These are phyloP conservation scores for Malacosoma neustria DNA, from an alignment of 2,888 invertebrate genomes.

Conservation along the genomic window DNA sequence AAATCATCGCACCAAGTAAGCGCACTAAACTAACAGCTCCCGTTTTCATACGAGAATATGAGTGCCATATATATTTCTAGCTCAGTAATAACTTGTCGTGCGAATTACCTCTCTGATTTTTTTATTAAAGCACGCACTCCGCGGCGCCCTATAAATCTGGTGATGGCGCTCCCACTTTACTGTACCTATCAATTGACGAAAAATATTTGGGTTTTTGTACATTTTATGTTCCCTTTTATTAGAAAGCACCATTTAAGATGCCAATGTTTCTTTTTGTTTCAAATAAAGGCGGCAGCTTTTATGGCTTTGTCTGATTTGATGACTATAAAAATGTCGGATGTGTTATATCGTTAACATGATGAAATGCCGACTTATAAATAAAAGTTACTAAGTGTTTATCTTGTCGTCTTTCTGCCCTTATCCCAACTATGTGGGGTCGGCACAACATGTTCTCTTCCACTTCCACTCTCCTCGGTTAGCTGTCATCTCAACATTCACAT, in stretches of 20 bases:
- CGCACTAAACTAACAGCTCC: slow-evolving; percentile 39
- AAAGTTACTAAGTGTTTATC: too few relatives aligned
- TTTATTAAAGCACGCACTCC: slow-evolving; percentile 63
- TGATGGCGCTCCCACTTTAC: slow-evolving; percentile 58
- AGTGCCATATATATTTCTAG: slow-evolving; percentile 53
- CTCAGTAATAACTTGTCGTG: slow-evolving; percentile 61
- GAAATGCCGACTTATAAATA: too few relatives aligned
- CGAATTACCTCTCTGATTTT: slow-evolving; percentile 67
- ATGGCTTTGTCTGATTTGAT: neutral
- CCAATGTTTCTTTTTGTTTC: slow-evolving; percentile 14
- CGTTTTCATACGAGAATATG: slow-evolving; percentile 51
- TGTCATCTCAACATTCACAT: too few relatives aligned
- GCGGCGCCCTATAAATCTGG: slow-evolving; percentile 68
- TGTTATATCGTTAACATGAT: too few relatives aligned
- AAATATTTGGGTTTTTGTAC: slow-evolving; percentile 44
- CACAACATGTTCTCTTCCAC: too few relatives aligned
- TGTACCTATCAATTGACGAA: slow-evolving; percentile 56
- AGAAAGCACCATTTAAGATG: slow-evolving; percentile 30
- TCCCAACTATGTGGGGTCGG: too few relatives aligned
- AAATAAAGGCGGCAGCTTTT: neutral
- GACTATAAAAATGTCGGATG: neutral
- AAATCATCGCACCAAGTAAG: slow-evolving; percentile 31
- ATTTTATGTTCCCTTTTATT: slow-evolving; percentile 50
- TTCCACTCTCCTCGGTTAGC: too few relatives aligned
- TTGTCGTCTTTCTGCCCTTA: too few relatives aligned